These are phyloP conservation scores for Meghimatium bilineatum DNA, from an alignment of 2,888 invertebrate species.

Conservation along the genomic window DNA sequence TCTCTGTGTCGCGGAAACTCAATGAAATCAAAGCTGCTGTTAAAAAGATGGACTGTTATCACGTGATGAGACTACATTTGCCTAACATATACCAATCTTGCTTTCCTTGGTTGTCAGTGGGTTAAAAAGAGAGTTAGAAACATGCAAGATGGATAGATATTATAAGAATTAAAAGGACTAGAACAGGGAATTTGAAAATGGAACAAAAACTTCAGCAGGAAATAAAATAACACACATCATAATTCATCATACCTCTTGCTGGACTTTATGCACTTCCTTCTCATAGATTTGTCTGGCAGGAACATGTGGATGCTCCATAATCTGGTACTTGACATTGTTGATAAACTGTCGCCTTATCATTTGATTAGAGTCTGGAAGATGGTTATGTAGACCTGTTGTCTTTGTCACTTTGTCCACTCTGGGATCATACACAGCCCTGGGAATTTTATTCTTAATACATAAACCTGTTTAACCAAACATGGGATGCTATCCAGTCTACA, in stretches of 20 bases:
- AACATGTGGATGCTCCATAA: conserved; percentile 35
- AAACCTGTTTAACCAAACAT: no score
- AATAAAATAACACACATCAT: neutral
- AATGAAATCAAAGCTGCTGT: no score
- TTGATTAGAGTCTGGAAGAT: conserved; percentile 35
- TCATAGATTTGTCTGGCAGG: conserved; percentile 42
- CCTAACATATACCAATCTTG: no score
- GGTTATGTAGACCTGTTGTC: conserved; percentile 42
- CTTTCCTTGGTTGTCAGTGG: no score
- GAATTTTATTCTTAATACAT: neutral
- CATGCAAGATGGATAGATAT: no score
- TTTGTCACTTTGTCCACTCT: conserved; percentile 33
- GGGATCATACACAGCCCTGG: conserved; percentile 42
- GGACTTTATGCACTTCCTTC: conserved; percentile 28
- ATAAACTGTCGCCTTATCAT: conserved; percentile 43
- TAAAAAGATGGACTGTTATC: no score
- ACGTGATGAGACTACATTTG: no score
- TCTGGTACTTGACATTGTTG: conserved; percentile 36
- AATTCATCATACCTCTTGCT: conserved; percentile 29
- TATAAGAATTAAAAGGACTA: no score
- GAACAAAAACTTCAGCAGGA: neutral
- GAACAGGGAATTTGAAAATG: no score
- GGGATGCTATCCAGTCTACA: no score
- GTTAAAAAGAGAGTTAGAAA: no score
- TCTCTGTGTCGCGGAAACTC: no score